Base-by-base conservation (phyloP, 2,888 invertebrate species). In the Trilocha varians region DNA sequence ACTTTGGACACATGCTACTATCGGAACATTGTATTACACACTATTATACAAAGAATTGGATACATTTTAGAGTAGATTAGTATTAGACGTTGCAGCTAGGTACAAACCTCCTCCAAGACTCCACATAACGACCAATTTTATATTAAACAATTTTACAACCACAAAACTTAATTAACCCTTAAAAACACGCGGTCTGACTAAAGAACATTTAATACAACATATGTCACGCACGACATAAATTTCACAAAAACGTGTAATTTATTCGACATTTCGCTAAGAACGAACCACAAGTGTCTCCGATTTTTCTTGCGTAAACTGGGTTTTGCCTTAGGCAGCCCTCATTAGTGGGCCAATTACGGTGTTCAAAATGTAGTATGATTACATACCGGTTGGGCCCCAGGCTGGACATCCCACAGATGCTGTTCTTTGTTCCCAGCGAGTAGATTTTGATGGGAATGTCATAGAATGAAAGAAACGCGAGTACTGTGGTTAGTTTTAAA, bases 321-420 rank as follows among this genome's bases (percentile, higher is more conserved):
- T 65, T 74, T 68, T 46, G 79, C 83, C 83, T 68, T 50, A 65
- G 80, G 83, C 79, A 47, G 56, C 55, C 52, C 75, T 82, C 80
- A 84, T 83, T 84, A 83, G 76, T 61, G 43, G 60, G 52, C 65
- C 79, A 79, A 84, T 84, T 84, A 82, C 73, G 63, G 70, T 59
- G 64, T 71, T 73, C 77, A 74, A 75, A 83, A 84, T 74, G 78
- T 69, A 69, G 62, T 69, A 64, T 83, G 82, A 84, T 84, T 83
- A 78, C 74, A 79, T 71, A 63, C 61, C 55, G 61, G 55, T 49
- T 55, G 49, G 45, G 73, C 73, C 72, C 51, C 62, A 52, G 75
- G 78, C 78, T 62, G 59, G 58, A 55, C 65, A 59, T 56, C 55
- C 65, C 63, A 67, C 80, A 78, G 78, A 79, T 82, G 78, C 74